A percentile compares a stretch with the other conserved stretches of the same genome.
Conservation (phyloP, 30 jellyfish, hydroid and myxozoan genomes). For the Aurelia coerulea region DNA sequence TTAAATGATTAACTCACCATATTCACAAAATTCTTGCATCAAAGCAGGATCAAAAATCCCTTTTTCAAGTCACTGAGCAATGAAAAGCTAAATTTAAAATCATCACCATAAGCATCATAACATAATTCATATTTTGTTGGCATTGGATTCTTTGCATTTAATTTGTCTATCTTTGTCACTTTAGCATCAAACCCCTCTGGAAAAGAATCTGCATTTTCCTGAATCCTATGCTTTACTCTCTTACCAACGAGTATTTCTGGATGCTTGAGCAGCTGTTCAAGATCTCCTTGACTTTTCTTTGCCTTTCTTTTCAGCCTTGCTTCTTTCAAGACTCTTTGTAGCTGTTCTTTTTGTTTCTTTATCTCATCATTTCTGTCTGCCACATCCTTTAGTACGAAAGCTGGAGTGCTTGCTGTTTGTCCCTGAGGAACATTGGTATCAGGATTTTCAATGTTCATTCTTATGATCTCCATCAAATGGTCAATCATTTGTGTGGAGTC, state of each 20-base stretch:
- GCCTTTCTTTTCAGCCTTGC: slow-evolving; percentile 18
- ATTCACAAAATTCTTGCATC: neutral
- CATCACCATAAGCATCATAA: slow-evolving; percentile 37
- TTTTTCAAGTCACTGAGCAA: slow-evolving; percentile 20
- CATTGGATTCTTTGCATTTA: neutral
- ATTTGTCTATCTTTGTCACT: slow-evolving; percentile 1
- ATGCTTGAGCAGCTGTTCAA: neutral
- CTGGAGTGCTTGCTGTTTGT: neutral
- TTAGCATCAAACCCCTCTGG: neutral
- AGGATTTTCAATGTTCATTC: too few species aligned
- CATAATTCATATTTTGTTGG: neutral
- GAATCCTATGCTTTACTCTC: neutral
- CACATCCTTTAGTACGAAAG: neutral
- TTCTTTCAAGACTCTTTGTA: neutral
- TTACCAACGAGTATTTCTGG: slow-evolving; percentile 8
- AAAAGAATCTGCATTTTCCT: slow-evolving; percentile 8
- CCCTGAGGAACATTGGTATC: neutral
- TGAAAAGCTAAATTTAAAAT: slow-evolving; percentile 3
- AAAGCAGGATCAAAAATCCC: slow-evolving; percentile 1
- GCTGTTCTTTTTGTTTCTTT: neutral
- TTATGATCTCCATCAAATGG: too few species aligned
- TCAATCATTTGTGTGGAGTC: too few species aligned
- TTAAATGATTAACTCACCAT: neutral
- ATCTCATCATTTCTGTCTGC: neutral
- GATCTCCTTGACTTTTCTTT: neutral